Evolutionary conservation across 2,797 vertebrate genomes (phyloP).

Genomic region (Centroberyx gerrardi): DNA sequence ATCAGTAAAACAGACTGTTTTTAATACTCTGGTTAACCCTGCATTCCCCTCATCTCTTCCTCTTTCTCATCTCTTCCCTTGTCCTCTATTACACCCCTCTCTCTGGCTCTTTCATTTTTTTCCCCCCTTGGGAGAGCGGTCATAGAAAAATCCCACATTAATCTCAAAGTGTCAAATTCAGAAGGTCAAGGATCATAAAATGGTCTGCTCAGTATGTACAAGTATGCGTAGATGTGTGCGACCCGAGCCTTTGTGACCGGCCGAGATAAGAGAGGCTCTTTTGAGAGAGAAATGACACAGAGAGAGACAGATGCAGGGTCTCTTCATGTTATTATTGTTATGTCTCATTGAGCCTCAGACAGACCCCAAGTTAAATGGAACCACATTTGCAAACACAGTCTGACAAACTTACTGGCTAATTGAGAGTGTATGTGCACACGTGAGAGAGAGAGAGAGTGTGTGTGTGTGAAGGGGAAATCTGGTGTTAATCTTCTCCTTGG

Average conservation of each 20-base stretch:
- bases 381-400: slow-evolving; percentile 76
- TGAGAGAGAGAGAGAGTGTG: slow-evolving; percentile 7
- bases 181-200: slow-evolving; percentile 23
- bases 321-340: slow-evolving; percentile 75
- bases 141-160: slow-evolving; percentile 18
- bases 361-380: slow-evolving; percentile 77
- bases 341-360: slow-evolving; percentile 79
- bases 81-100: neutral
- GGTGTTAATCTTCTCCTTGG: slow-evolving; percentile 73
- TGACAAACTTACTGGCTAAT: slow-evolving; percentile 71
- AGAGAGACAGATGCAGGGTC: slow-evolving; percentile 67
- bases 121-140: slow-evolving; percentile 14
- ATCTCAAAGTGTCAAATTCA: slow-evolving; percentile 31
- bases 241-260: slow-evolving; percentile 20
- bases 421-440: slow-evolving; percentile 51
- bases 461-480: slow-evolving; percentile 59
- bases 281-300: slow-evolving; percentile 54
- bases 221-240: slow-evolving; percentile 11
- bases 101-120: slow-evolving; percentile 1
- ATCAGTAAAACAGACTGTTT: neutral
- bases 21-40: neutral
- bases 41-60: neutral
- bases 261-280: slow-evolving; percentile 61
- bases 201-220: slow-evolving; percentile 14
- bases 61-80: neutral